Conservation (phyloP, 1,140 invertebrate genomes). For the Trinorchestia longiramus region DNA sequence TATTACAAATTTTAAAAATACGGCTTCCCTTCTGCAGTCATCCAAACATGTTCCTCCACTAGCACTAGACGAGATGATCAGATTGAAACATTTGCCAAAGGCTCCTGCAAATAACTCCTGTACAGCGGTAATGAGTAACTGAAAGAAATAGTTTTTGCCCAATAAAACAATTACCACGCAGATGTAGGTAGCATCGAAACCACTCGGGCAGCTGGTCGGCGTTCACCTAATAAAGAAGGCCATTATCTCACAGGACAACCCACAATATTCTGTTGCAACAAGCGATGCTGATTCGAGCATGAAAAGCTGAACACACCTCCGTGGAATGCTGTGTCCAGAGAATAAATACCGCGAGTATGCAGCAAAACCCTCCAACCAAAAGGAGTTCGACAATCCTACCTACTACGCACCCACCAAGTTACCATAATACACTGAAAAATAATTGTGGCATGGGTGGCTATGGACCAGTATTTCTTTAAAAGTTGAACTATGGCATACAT, state of each 20-base stretch:
- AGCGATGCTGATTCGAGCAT: background rate
- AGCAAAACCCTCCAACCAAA: background rate
- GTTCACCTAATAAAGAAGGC: background rate
- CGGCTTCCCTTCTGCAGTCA: too few species aligned
- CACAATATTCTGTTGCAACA: background rate
- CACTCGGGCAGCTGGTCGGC: background rate
- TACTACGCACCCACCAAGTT: background rate
- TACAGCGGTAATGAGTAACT: too few species aligned
- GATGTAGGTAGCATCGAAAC: background rate
- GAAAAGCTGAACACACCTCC: background rate
- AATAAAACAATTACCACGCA: too few species aligned
- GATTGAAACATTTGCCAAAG: too few species aligned
- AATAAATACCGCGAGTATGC: background rate
- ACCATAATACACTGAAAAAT: background rate
- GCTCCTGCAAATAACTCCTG: too few species aligned
- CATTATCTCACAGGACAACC: background rate
- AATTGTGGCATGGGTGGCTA: background rate
- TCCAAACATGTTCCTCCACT: too few species aligned
- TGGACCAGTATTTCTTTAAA: background rate
- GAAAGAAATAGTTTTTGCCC: too few species aligned
- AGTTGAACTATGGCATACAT: background rate
- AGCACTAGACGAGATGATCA: too few species aligned
- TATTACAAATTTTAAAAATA: too few species aligned
- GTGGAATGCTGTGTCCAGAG: background rate
- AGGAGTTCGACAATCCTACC: background rate